A percentile compares a stretch with the other conserved stretches of the same genome.
Evolutionary conservation across 2,797 vertebrate genomes (phyloP).

Genomic region (Takifugu rubripes): DNA sequence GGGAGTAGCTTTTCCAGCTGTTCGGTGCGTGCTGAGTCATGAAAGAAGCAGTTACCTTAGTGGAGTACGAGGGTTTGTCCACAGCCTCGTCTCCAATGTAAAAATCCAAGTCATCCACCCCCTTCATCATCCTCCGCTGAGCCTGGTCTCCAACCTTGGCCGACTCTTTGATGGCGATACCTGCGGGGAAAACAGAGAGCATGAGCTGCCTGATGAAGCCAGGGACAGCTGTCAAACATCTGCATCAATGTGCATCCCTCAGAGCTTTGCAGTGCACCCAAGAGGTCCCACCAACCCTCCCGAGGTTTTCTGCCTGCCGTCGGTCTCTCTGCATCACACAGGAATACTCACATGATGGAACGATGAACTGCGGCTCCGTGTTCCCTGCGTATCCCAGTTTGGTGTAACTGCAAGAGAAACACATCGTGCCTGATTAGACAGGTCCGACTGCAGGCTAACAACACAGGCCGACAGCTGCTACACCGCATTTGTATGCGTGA

Average conservation of each 20-base stretch:
- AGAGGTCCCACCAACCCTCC: too few species aligned
- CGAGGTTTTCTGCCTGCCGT: too few species aligned
- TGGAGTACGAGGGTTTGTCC: constrained; percentile 94
- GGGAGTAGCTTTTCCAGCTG: neutral
- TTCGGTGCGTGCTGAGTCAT: neutral
- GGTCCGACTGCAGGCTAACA: neutral
- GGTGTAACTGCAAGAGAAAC: constrained; percentile 85
- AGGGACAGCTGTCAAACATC: too few species aligned
- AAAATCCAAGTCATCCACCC: constrained; percentile 97
- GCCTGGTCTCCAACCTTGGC: constrained; percentile 97
- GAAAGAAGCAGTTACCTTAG: constrained; percentile 77
- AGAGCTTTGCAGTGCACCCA: too few species aligned
- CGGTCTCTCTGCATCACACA: too few species aligned
- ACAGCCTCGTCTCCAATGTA: constrained; percentile 97
- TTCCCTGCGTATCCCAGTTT: constrained; percentile 98
- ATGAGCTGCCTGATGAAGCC: neutral
- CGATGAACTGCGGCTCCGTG: constrained; percentile 97
- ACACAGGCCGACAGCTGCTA: neutral
- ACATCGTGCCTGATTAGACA: neutral
- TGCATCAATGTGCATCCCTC: too few species aligned
- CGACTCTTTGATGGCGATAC: constrained; percentile 97
- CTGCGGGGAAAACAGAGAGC: constrained; percentile 60
- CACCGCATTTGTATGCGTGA: constrained; percentile 7
- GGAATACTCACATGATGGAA: constrained; percentile 93
- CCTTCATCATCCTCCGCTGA: constrained; percentile 95